A percentile compares a stretch with the other conserved stretches of the same genome.
Evolutionary conservation across 1,140 invertebrate genomes (phyloP).

Genomic region (Drosophila pandora): DNA sequence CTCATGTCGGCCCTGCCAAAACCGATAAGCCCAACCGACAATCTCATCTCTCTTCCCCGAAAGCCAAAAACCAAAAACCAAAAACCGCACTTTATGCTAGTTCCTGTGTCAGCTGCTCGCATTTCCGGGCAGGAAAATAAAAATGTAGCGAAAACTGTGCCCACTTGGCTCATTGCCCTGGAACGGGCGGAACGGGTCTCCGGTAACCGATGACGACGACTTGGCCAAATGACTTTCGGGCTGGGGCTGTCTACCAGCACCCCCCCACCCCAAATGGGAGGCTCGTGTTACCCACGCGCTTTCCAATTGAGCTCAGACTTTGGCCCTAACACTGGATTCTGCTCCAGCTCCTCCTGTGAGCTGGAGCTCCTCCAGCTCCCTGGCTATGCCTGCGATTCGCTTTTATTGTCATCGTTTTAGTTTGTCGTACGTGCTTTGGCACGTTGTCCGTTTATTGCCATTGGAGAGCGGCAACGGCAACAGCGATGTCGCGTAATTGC

Average conservation of each 20-base stretch:
- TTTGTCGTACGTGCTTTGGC: conserved; percentile 78
- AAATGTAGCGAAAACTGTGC: conserved; percentile 57
- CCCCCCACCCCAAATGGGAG: neutral
- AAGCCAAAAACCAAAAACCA: conserved; percentile 20
- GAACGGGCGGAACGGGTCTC: conserved; percentile 20
- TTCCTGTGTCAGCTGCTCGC: conserved; percentile 66
- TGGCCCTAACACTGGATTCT: conserved; percentile 9
- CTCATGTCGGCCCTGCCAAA: neutral
- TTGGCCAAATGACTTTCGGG: conserved; percentile 60
- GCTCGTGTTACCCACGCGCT: conserved; percentile 78
- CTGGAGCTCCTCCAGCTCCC: conserved; percentile 7
- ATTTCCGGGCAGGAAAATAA: conserved; percentile 43
- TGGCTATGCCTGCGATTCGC: conserved; percentile 54
- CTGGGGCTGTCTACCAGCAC: neutral
- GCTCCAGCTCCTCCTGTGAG: conserved; percentile 16
- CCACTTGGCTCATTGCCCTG: conserved; percentile 75
- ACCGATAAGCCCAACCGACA: neutral
- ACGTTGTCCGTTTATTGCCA: conserved; percentile 73
- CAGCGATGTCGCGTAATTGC: conserved; percentile 62
- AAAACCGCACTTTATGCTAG: conserved; percentile 60
- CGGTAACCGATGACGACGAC: conserved; percentile 35
- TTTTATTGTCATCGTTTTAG: conserved; percentile 80
- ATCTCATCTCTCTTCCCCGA: neutral
- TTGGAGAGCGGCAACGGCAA: conserved; percentile 40
- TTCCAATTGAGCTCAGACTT: conserved; percentile 52